These are phyloP conservation scores for Cephus rjabovi DNA, from an alignment of 2,888 invertebrate species.

Conservation along the genomic window DNA sequence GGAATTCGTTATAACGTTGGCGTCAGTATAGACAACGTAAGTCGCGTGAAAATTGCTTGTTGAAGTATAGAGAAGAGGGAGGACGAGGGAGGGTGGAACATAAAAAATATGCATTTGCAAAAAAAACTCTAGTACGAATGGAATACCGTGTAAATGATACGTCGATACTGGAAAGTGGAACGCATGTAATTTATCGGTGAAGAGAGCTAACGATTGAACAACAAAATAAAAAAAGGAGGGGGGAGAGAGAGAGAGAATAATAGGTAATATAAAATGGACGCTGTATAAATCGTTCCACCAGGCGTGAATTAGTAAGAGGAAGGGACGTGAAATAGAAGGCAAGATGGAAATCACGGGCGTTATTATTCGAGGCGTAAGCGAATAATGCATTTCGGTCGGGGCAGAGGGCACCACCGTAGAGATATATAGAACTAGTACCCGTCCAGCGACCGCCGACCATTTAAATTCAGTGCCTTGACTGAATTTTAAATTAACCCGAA, in stretches of 20 bases:
- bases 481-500: slow-evolving; percentile 54
- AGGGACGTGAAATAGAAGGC: slow-evolving; percentile 27
- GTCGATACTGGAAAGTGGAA: background rate
- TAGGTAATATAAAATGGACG: too few species aligned
- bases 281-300: background rate
- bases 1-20: background rate
- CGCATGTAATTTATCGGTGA: background rate
- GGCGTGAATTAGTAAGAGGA: slow-evolving; percentile 24
- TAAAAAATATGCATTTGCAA: background rate
- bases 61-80: slow-evolving; percentile 12
- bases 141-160: too few species aligned
- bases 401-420: slow-evolving; percentile 7
- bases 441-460: slow-evolving; percentile 28
- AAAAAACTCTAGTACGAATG: too few species aligned
- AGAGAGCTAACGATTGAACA: slow-evolving; percentile 24
- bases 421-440: slow-evolving; percentile 8
- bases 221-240: slow-evolving; percentile 12
- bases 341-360: slow-evolving; percentile 28
- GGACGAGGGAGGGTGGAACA: slow-evolving; percentile 1
- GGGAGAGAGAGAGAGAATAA: slow-evolving; percentile 9
- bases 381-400: slow-evolving; percentile 32
- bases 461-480: slow-evolving; percentile 49
- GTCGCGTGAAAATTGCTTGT: slow-evolving; percentile 6
- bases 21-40: background rate
- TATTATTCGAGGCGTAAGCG: slow-evolving; percentile 32